phyloP scores from a whole-genome alignment of 1,140 invertebrate genomes.

The Subanguina moxae region DNA sequence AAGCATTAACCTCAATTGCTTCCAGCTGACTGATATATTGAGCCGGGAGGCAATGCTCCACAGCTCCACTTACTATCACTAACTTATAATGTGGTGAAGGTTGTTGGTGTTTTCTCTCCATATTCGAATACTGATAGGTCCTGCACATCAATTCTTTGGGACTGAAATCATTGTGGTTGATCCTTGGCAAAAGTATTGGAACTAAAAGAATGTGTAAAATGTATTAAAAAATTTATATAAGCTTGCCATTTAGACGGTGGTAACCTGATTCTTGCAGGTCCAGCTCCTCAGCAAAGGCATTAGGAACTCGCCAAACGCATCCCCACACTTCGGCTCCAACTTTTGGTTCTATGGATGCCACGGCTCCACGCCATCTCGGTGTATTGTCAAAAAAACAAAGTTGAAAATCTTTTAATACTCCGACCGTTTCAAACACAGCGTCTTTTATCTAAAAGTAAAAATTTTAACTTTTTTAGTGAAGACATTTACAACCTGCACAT shows the following conservation, averaged over 20 bases:
- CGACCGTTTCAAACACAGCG: constrained; percentile 33
- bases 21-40: constrained; percentile 42
- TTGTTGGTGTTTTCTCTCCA: constrained; percentile 2
- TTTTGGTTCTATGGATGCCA: constrained; percentile 46
- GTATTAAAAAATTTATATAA: not conserved
- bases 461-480: constrained; percentile 8
- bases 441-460: constrained; percentile 33
- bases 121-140: constrained; percentile 53
- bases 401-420: constrained; percentile 31
- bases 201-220: not conserved
- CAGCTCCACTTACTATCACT: constrained; percentile 46
- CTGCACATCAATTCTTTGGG: constrained; percentile 34
- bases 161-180: not conserved
- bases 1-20: constrained; percentile 41
- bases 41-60: constrained; percentile 44
- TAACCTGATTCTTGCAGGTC: constrained; percentile 45
- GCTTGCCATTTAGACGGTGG: constrained; percentile 48
- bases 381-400: constrained; percentile 41
- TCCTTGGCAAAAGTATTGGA: not conserved
- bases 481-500: constrained; percentile 44
- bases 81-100: constrained; percentile 54
- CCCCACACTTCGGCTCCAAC: constrained; percentile 28
- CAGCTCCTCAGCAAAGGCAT: constrained; percentile 43
- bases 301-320: constrained; percentile 47
- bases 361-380: constrained; percentile 41